Conservation (phyloP, 2,113 vertebrate species). For the Caracal caracal region DNA sequence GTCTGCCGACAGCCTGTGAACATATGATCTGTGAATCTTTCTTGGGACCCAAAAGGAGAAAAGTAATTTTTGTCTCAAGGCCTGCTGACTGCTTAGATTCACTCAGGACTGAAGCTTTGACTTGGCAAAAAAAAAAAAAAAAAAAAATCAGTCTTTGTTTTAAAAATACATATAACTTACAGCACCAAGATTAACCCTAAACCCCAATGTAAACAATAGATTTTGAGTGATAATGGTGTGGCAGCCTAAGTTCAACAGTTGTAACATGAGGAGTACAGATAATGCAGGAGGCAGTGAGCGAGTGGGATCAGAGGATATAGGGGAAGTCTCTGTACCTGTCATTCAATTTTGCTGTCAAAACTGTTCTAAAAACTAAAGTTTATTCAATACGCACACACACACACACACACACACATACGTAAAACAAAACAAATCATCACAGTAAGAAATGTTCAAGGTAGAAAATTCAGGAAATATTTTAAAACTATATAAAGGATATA, state of each 20-base stretch:
- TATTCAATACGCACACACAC: neutral
- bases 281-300: neutral
- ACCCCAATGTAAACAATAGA: neutral
- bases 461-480: neutral
- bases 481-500: neutral
- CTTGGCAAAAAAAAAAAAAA: neutral
- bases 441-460: neutral
- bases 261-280: neutral
- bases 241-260: neutral
- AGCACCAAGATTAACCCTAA: neutral
- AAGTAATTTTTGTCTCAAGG: neutral
- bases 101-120: neutral
- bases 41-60: neutral
- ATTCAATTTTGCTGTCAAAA: neutral
- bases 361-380: neutral
- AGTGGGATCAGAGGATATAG: neutral
- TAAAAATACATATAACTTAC: neutral
- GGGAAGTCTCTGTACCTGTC: neutral
- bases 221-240: neutral
- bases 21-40: neutral
- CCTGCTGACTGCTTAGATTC: neutral
- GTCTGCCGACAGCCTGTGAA: neutral
- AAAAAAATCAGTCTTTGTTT: neutral
- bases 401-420: neutral
- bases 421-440: conserved; percentile 3